Evolutionary conservation across 2,797 vertebrate species (phyloP), one percentile per base, ranked within the genome.

Genomic region (Pogonophryne albipinna): DNA sequence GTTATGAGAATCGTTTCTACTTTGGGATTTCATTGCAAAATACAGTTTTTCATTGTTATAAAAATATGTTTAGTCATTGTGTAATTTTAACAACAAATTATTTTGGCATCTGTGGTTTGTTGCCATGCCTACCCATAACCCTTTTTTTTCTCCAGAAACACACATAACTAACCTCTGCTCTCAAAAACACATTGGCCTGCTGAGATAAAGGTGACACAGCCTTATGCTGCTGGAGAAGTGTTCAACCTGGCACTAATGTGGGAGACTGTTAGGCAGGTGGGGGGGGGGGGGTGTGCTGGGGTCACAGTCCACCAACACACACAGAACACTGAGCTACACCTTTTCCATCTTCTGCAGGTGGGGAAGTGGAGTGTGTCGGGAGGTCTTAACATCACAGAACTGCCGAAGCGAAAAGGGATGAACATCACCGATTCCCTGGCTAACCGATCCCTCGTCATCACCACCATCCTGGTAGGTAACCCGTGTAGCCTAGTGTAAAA

Each of bases 391-490:
- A 98, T 99, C 95, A 99, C 97, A 0, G 98, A 99, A 66, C 91
- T 96, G 47, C 90, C 97, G 76, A 97, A 96, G 92, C 96, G 97
- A 80, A 96, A 97, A 86, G 97, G 98, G 55, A 96, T 99, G 71
- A 99, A 99, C 9, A 97, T 99, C 94, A 99, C 98, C 0, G 98
- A 99, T 87, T 99, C 98, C 0, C 93, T 99, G 90, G 97, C 97
- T 63, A 99, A 99, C 91, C 95, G 98, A 79, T 99, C 98, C 0
- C 96, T 99, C 1, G 93, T 99, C 74, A 96, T 99, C 94, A 98
- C 97, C 88, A 98, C 98, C 1, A 96, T 99, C 82, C 96, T 99
- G 97, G 98, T 99, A 97, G 76, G 93, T 90, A 80, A 72, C 17
- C 64, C 20, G 45, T 61, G 41, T 50, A 76, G 51, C 57, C 58